Evolutionary conservation across 2,113 vertebrate genomes (phyloP).

Genomic region (Anser cygnoides): DNA sequence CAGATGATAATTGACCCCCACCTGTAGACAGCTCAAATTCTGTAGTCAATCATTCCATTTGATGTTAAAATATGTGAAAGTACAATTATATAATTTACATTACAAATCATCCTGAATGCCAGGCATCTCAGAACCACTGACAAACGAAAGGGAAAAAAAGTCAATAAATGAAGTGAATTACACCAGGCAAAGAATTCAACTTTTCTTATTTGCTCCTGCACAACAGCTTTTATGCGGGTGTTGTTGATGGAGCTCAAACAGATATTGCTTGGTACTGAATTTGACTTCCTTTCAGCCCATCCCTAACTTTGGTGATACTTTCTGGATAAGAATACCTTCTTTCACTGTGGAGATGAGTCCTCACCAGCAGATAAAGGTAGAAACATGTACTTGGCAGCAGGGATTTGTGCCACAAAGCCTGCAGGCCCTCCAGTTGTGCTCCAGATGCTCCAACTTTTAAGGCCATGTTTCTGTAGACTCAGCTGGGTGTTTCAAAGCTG

Average conservation of each 20-base stretch:
- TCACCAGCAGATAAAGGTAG: not conserved
- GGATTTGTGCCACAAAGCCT: not conserved
- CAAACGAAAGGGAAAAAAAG: constrained; percentile 79
- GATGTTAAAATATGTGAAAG: constrained; percentile 95
- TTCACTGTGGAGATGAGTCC: not conserved
- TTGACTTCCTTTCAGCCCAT: constrained; percentile 29
- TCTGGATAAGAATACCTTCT: not conserved
- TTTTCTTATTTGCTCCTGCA: constrained; percentile 72
- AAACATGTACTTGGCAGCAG: not conserved
- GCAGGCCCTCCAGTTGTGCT: not conserved
- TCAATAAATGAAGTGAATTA: constrained; percentile 92
- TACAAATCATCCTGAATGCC: constrained; percentile 98
- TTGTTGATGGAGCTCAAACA: constrained; percentile 50
- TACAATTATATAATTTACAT: constrained; percentile 98
- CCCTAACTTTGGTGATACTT: constrained; percentile 31
- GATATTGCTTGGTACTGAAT: constrained; percentile 36
- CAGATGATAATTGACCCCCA: constrained; percentile 99
- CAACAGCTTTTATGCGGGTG: constrained; percentile 70
- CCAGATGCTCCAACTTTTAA: not conserved
- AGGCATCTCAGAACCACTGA: constrained; percentile 88
- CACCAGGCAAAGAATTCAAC: constrained; percentile 84
- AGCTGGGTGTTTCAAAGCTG: not conserved
- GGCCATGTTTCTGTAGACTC: not conserved
- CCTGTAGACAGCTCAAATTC: constrained; percentile 95
- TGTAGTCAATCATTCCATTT: constrained; percentile 98